Evolutionary conservation across 2,888 invertebrate genomes (phyloP).

Genomic region (Brachypalpus laphriformis): DNA sequence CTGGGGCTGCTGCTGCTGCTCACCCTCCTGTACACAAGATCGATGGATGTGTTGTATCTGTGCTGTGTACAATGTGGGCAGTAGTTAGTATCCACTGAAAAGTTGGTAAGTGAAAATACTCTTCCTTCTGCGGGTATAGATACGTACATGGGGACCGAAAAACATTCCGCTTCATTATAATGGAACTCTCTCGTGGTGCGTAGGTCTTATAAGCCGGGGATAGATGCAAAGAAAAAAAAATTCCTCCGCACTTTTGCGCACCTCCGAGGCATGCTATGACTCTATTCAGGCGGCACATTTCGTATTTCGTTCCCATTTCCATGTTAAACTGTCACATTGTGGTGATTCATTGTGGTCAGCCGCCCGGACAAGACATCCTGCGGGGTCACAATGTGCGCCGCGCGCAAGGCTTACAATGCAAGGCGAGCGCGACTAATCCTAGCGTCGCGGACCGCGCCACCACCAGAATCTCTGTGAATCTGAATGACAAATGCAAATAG

Average conservation of each 20-base stretch:
- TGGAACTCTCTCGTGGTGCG: constrained; percentile 51
- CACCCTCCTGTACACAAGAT: constrained; percentile 21
- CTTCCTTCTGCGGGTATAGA: background rate
- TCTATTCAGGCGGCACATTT: constrained; percentile 69
- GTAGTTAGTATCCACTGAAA: constrained; percentile 17
- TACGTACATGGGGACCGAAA: constrained; percentile 30
- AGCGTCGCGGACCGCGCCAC: constrained; percentile 1
- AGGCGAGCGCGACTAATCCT: constrained; percentile 39
- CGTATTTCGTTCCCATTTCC: constrained; percentile 72
- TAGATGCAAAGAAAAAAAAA: background rate
- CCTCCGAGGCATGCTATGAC: constrained; percentile 34
- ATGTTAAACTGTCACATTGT: constrained; percentile 75
- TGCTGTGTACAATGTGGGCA: constrained; percentile 66
- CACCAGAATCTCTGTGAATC: constrained; percentile 26
- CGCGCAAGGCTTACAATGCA: constrained; percentile 15
- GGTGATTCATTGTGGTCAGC: constrained; percentile 72
- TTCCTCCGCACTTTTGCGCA: constrained; percentile 58
- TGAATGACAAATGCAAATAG: constrained; percentile 73
- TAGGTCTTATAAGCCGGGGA: constrained; percentile 52
- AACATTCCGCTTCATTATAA: constrained; percentile 66
- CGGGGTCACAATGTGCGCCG: constrained; percentile 55
- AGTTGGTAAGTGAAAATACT: constrained; percentile 59
- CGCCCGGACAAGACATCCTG: constrained; percentile 64
- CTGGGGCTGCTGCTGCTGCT: background rate
- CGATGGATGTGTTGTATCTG: constrained; percentile 67